A percentile compares a stretch with the other conserved stretches of the same genome.
Evolutionary conservation across 2,888 invertebrate genomes (phyloP).

Genomic region (Aphidius colemani): DNA sequence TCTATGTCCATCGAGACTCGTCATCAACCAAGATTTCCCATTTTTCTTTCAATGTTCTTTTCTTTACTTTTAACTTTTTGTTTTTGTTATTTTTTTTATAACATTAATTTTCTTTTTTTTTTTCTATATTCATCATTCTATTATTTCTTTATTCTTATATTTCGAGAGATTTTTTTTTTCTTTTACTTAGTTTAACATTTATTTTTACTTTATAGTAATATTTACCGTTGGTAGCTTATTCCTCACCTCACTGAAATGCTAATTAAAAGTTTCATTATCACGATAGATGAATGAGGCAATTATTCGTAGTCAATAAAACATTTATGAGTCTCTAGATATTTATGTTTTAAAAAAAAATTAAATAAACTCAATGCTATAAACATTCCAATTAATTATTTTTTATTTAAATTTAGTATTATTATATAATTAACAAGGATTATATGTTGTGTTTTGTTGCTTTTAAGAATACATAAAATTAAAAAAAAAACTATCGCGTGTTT

Average conservation of each 20-base stretch:
- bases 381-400: not conserved
- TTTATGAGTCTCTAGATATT: too few species aligned
- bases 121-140: conserved; percentile 4
- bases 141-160: conserved; percentile 14
- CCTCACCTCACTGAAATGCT: conserved; percentile 7
- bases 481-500: not conserved
- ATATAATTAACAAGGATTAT: not conserved
- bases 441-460: not conserved
- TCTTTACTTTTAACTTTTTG: not conserved
- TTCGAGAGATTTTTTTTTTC: not conserved
- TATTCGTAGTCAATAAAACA: too few species aligned
- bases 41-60: conserved; percentile 8
- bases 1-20: conserved; percentile 20
- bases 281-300: too few species aligned
- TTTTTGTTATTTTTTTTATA: conserved; percentile 7
- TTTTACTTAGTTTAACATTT: not conserved
- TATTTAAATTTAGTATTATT: not conserved
- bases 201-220: not conserved
- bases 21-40: conserved; percentile 15
- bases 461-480: not conserved
- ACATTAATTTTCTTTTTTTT: conserved; percentile 6
- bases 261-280: conserved; percentile 25
- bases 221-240: conserved; percentile 4
- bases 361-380: not conserved
- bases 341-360: not conserved